phyloP scores from a whole-genome alignment of 2,888 invertebrate species.

The Cheilosia vulpina region DNA sequence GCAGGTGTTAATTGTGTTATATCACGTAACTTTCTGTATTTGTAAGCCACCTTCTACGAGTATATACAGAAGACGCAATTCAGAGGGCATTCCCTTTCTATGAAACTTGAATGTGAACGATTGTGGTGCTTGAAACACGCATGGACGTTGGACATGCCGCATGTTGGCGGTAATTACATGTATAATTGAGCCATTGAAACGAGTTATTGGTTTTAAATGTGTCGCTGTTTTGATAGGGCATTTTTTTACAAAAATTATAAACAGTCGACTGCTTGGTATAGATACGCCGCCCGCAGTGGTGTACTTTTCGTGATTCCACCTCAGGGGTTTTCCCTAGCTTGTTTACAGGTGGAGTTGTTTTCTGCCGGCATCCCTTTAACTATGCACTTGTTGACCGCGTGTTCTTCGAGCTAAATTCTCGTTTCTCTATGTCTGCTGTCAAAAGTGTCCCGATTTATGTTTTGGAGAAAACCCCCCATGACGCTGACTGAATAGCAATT shows the following conservation, averaged over 20 bases:
- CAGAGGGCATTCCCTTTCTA: background rate
- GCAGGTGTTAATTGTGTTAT: slow-evolving; percentile 17
- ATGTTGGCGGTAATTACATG: background rate
- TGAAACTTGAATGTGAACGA: background rate
- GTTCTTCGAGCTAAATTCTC: no score
- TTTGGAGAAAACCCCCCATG: no score
- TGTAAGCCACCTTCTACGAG: background rate
- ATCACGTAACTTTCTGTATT: slow-evolving; percentile 13
- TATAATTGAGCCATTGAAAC: slow-evolving; percentile 14
- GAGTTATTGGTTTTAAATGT: background rate
- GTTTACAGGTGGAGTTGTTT: no score
- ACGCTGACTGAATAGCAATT: no score
- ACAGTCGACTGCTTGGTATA: background rate
- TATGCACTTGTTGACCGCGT: no score
- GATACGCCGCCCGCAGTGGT: no score
- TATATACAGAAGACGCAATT: background rate
- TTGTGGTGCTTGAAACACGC: no score
- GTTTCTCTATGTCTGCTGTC: no score
- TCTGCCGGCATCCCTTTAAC: no score
- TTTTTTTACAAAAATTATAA: background rate
- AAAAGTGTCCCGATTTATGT: no score
- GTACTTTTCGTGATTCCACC: no score
- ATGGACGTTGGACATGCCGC: background rate
- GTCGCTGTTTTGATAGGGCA: background rate
- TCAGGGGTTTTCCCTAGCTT: no score